These are phyloP conservation scores for Vulpes vulpes DNA, from an alignment of 2,113 vertebrate species.

Conservation along the genomic window DNA sequence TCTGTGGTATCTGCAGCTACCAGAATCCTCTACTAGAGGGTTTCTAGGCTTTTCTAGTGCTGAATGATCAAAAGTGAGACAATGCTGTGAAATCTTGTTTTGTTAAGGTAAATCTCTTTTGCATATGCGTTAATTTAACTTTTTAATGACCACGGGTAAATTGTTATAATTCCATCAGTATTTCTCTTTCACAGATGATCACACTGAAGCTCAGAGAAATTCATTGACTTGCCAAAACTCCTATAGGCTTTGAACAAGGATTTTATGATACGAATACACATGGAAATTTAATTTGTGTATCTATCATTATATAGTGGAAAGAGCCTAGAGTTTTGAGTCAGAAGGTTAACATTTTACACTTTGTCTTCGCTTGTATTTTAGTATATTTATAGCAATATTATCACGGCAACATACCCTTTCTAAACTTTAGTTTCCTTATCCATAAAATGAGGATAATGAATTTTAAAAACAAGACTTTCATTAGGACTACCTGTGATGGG, in stretches of 20 bases:
- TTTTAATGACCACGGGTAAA: background rate
- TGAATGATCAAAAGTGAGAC: background rate
- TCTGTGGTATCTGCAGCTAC: background rate
- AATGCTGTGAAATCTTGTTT: background rate
- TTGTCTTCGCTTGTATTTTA: conserved; percentile 17
- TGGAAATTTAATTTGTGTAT: background rate
- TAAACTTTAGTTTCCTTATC: background rate
- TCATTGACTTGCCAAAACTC: background rate
- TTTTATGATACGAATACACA: background rate
- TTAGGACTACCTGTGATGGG: background rate
- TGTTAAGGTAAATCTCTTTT: background rate
- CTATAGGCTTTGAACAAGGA: background rate
- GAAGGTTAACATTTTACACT: background rate
- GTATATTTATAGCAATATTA: background rate
- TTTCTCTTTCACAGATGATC: background rate
- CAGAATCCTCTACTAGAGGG: background rate
- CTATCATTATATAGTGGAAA: background rate
- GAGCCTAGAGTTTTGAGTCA: background rate
- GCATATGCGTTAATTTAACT: background rate
- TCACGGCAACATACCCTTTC: background rate
- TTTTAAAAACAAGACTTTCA: background rate
- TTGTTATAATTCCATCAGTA: background rate
- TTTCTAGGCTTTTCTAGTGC: background rate
- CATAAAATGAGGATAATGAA: background rate
- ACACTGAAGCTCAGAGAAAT: conserved; percentile 28